These are phyloP conservation scores for Brachionus asplanchnoidis DNA, from an alignment of 1,140 invertebrate species.

Conservation along the genomic window DNA sequence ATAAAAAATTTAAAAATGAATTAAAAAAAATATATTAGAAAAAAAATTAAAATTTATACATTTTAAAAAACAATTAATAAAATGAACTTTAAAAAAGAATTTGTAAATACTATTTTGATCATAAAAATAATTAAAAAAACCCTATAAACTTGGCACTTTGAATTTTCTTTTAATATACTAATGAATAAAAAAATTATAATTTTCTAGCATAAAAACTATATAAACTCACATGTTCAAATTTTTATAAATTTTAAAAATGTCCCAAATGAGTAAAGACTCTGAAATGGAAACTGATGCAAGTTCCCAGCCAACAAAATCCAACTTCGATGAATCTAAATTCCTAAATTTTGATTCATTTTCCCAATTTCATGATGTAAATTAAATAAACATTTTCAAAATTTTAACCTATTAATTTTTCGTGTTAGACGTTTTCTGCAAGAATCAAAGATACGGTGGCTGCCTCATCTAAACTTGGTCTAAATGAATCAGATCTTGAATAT, in stretches of 20 bases:
- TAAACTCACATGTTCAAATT: background rate
- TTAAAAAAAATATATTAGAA: no score
- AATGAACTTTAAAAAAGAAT: no score
- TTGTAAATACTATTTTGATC: no score
- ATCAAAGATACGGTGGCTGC: constrained; percentile 2
- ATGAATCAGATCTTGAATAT: constrained; percentile 17
- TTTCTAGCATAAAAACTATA: background rate
- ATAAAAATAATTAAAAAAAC: no score
- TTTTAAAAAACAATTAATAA: no score
- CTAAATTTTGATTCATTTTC: background rate
- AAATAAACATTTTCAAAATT: background rate
- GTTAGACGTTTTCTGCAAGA: background rate
- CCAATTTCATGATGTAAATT: background rate
- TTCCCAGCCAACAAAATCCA: background rate
- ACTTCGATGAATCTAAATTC: background rate
- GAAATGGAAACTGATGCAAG: background rate
- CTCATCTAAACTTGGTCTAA: constrained; percentile 3
- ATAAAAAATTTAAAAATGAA: no score
- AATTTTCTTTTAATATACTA: no score
- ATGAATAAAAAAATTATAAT: background rate
- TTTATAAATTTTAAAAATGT: background rate
- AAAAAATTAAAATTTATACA: no score
- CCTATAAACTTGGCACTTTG: no score
- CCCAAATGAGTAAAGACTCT: background rate
- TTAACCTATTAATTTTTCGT: background rate